Evolutionary conservation across 2,888 invertebrate genomes (phyloP), one percentile per base, ranked within the genome.

Genomic region (Endomychus coccineus): DNA sequence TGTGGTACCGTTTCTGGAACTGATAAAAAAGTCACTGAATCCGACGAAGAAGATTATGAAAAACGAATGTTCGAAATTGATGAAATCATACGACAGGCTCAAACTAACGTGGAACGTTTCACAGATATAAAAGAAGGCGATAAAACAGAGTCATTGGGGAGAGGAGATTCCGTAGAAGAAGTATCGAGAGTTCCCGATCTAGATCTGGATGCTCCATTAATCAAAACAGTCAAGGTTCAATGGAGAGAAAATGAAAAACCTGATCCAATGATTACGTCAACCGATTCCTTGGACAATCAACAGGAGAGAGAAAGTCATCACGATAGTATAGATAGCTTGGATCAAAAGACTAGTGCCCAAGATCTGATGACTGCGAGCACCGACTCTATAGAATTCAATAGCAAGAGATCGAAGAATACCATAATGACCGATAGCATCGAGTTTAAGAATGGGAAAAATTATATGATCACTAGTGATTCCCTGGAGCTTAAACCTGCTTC

Each of bases 281-380:
- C 74, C 3, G 80, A 80, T 48, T 80, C 80, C 0, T 54, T 80
- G 21, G 81, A 80, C 44, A 37, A 69, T 21, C 65, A 71, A 59
- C 9, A 44, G 21, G 51, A 60, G 42, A 71, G 72, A 54, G 66
- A 66, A 11, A 55, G 58, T 1, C 70, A 74, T 28, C 73, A 74
- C 44, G 74, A 75, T 25, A 82, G 80, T 51, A 73, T 76, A 1
- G 82, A 83, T 54, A 82, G 82, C 34, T 61, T 82, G 36, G 82
- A 82, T 46, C 69, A 75, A 43, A 75, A 75, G 52, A 72, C 71
- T 27, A 71, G 71, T 36, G 64, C 64, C 30, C 67, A 52, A 47
- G 66, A 71, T 50, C 48, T 71, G 41, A 74, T 74, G 71, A 74
- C 74, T 1, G 71, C 75, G 30, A 77, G 76, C 48, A 72, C 75